These are phyloP conservation scores for Baryphthengus martii DNA, from an alignment of 2,113 vertebrate species.

Conservation along the genomic window DNA sequence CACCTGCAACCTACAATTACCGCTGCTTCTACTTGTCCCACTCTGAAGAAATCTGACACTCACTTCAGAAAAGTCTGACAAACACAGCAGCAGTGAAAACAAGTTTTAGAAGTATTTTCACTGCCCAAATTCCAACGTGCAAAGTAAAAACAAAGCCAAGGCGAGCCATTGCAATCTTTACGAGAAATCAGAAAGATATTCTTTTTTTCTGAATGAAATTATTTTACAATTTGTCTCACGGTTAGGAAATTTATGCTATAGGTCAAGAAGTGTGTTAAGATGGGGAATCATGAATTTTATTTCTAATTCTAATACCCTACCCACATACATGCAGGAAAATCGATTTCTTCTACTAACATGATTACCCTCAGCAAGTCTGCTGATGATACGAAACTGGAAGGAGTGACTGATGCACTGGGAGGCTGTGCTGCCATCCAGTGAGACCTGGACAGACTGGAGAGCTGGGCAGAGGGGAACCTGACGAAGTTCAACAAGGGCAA, in stretches of 20 bases:
- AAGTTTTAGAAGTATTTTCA: neutral
- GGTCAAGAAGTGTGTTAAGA: neutral
- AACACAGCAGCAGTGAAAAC: neutral
- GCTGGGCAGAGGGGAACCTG: too few relatives aligned
- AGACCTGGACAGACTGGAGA: too few relatives aligned
- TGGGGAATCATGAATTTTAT: neutral
- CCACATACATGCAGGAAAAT: neutral
- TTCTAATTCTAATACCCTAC: neutral
- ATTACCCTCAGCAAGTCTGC: too few relatives aligned
- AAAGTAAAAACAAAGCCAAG: neutral
- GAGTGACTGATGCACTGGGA: too few relatives aligned
- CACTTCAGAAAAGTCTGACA: neutral
- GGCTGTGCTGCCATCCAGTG: too few relatives aligned
- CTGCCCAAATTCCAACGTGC: neutral
- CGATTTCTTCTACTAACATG: neutral
- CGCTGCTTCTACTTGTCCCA: neutral
- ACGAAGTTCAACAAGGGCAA: too few relatives aligned
- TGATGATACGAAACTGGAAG: too few relatives aligned
- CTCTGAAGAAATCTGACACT: neutral
- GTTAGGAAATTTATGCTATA: too few relatives aligned
- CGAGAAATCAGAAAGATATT: neutral
- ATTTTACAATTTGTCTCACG: neutral
- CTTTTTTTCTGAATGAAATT: neutral
- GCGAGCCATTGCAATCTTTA: neutral
- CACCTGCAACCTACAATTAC: neutral